Evolutionary conservation across 2,113 vertebrate species (phyloP).

Genomic region (Alligator sinensis): DNA sequence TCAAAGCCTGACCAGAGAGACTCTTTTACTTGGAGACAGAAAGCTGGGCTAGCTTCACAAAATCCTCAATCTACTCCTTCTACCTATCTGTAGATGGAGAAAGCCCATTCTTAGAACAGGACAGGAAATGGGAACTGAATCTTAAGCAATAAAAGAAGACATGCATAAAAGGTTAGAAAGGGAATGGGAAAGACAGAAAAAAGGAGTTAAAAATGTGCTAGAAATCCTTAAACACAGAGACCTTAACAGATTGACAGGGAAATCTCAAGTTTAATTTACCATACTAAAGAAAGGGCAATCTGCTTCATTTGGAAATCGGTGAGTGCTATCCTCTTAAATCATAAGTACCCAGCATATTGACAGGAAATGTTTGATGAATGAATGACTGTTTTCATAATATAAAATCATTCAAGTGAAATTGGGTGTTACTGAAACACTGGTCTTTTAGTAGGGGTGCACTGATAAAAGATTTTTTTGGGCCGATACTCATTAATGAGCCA

Average conservation of each 20-base stretch:
- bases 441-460: no score
- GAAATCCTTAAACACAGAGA: conserved; percentile 11
- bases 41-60: neutral
- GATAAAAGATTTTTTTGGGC: no score
- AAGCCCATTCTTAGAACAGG: neutral
- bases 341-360: fast-evolving
- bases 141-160: neutral
- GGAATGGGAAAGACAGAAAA: neutral
- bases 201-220: neutral
- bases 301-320: neutral
- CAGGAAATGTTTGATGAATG: neutral
- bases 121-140: neutral
- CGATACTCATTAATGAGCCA: no score
- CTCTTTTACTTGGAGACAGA: neutral
- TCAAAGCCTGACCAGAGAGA: neutral
- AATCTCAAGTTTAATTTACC: conserved; percentile 31
- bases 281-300: neutral
- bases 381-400: neutral
- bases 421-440: neutral
- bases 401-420: neutral
- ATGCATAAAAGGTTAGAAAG: neutral
- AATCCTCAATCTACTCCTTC: neutral
- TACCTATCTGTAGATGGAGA: neutral
- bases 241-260: neutral
- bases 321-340: neutral